A percentile compares a stretch with the other conserved stretches of the same genome.
phyloP scores from a whole-genome alignment of 2,113 vertebrate species.

The Salvelinus alpinus region DNA sequence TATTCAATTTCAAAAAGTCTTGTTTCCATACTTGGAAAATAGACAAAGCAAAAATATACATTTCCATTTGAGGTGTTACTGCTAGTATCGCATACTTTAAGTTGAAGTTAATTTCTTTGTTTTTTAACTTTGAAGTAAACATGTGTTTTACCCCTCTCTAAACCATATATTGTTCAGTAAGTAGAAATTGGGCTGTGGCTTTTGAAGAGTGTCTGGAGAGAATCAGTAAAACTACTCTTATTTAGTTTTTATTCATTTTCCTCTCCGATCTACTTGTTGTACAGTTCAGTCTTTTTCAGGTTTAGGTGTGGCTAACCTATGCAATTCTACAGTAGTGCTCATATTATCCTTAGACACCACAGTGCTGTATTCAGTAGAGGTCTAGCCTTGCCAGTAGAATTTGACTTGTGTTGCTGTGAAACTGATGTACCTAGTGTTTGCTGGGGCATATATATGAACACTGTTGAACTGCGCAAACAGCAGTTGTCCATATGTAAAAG shows the following conservation, averaged over 20 bases:
- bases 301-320: slow-evolving; percentile 68
- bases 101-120: not conserved
- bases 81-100: not conserved
- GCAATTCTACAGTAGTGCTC: slow-evolving; percentile 61
- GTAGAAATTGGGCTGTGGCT: not conserved
- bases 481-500: slow-evolving; percentile 31
- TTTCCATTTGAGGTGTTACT: slow-evolving; percentile 7
- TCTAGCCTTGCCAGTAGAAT: slow-evolving; percentile 55
- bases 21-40: not conserved
- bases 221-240: slow-evolving; percentile 1
- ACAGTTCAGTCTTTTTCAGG: slow-evolving; percentile 53
- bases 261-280: slow-evolving; percentile 22
- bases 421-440: slow-evolving; percentile 45
- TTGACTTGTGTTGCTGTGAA: slow-evolving; percentile 55
- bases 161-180: slow-evolving; percentile 19
- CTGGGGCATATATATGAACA: slow-evolving; percentile 36
- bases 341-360: slow-evolving; percentile 44
- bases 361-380: slow-evolving; percentile 53
- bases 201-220: not conserved
- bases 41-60: slow-evolving; percentile 5
- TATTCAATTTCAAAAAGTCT: not conserved
- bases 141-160: not conserved
- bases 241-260: slow-evolving; percentile 1
- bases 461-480: slow-evolving; percentile 34
- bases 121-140: not conserved